These are phyloP conservation scores for Theocolax elegans DNA, from an alignment of 1,140 invertebrate species.

Conservation along the genomic window DNA sequence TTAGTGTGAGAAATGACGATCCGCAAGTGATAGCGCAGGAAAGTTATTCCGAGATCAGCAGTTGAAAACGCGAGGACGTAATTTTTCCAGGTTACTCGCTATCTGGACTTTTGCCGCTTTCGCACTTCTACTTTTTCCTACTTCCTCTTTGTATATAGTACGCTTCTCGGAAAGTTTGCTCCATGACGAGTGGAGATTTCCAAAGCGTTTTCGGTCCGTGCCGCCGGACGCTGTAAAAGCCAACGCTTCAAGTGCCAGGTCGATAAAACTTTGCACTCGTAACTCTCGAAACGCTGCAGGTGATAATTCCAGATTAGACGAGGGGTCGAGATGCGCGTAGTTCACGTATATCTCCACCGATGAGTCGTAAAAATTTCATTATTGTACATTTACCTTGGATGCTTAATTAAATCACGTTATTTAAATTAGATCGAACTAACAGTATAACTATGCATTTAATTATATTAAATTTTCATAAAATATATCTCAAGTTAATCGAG, in stretches of 20 bases:
- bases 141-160: neutral
- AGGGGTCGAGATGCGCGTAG: no score
- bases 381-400: no score
- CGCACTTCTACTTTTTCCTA: constrained; percentile 1
- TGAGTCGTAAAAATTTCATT: no score
- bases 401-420: no score
- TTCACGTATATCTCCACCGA: no score
- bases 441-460: no score
- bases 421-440: no score
- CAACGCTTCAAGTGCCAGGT: neutral
- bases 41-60: no score
- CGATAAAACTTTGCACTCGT: constrained; percentile 2
- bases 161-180: neutral
- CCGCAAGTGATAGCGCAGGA: no score
- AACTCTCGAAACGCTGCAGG: neutral
- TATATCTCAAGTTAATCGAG: no score
- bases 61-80: neutral
- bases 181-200: neutral
- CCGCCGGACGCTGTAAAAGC: neutral
- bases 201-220: neutral
- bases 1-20: no score
- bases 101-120: neutral
- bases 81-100: neutral
- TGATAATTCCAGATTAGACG: constrained; percentile 11
- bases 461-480: no score